Base-by-base conservation (phyloP, 92 coral and sea anemone species). In the Chrysogorgia sp. region DNA sequence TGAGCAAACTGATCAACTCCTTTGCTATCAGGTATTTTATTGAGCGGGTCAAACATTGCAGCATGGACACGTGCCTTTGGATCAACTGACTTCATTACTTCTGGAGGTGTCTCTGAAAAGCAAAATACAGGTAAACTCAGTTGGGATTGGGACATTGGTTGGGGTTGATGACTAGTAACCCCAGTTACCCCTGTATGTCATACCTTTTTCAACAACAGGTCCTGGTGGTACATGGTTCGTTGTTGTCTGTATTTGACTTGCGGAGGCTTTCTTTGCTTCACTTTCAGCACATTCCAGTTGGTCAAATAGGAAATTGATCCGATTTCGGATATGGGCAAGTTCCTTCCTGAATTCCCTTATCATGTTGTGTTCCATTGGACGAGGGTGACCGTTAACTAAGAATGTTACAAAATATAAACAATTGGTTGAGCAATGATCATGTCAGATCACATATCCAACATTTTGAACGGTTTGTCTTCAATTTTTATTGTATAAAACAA, bases 361-460 rank as follows among this genome's bases (percentile, higher is more conserved):
- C 86, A 94, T 86, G 10, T 90, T 66, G 34, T 94, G 97, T 64
- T 94, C 98, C 66, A 93, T 96, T 24, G 98, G 98, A 70, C 93
- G 88, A 3, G 98, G 98, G 13, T 84, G 77, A 22, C 97, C 97
- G 84, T 94, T 91, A 8, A 94, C 98, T 94, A 63, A 8, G 60
- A 69, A 71, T 17, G 58, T 71, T 34, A 45, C 30, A 17, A 55
- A n/a, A n/a, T n/a, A n/a, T n/a, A n/a, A n/a, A n/a, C n/a, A n/a
- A n/a, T n/a, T n/a, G n/a, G n/a, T n/a, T n/a, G n/a, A n/a, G n/a
- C n/a, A n/a, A n/a, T n/a, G n/a, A n/a, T n/a, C n/a, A n/a, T n/a
- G n/a, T n/a, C n/a, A n/a, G n/a, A n/a, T n/a, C n/a, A n/a, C n/a
- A n/a, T n/a, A n/a, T n/a, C n/a, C n/a, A n/a, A n/a, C n/a, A n/a